Evolutionary conservation across 2,113 vertebrate species (phyloP), one percentile per base, ranked within the genome.

Genomic region (Polyodon spathula): DNA sequence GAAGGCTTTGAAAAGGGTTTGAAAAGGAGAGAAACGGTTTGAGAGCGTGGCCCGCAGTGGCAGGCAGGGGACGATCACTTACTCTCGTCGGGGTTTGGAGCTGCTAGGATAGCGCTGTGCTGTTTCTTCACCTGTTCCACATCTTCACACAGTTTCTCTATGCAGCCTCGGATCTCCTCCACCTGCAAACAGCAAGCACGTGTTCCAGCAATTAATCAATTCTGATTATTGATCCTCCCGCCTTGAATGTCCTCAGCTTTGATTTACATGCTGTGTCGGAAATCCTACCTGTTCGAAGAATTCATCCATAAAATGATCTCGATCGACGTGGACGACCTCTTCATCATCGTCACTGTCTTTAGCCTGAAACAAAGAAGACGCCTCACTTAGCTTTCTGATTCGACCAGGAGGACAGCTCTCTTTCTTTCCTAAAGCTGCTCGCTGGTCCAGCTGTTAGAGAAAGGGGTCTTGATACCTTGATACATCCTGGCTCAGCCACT

Each of bases 301-400:
- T 75, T 95, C 92, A 39, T 96, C 93, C 93, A 96, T 96, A 73
- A 96, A 96, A 76, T 95, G 92, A 67, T 94, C 93, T 46, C 92
- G 82, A 66, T 96, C 93, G 27, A 96, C 90, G 14, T 94, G 92
- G 27, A 96, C 92, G 68, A 94, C 92, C 74, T 94, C 93, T 60
- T 95, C 93, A 67, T 95, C 93, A 70, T 95, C 93, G 15, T 95
- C 93, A 8, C 93, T 95, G 89, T 95, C 93, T 86, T 95, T 94
- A 38, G 91, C 92, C 92, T 95, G 73, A 10, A n/a, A 65, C 14
- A 37, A 60, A 66, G 55, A 61, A 60, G 61, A 60, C 44, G 14
- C 60, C 6, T n/a, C n/a, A n/a, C n/a, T n/a, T n/a, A n/a, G n/a
- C n/a, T n/a, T n/a, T n/a, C n/a, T n/a, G n/a, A n/a, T n/a, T n/a